phyloP scores from a whole-genome alignment of 2,888 invertebrate species.

The Ceraclea dissimilis region DNA sequence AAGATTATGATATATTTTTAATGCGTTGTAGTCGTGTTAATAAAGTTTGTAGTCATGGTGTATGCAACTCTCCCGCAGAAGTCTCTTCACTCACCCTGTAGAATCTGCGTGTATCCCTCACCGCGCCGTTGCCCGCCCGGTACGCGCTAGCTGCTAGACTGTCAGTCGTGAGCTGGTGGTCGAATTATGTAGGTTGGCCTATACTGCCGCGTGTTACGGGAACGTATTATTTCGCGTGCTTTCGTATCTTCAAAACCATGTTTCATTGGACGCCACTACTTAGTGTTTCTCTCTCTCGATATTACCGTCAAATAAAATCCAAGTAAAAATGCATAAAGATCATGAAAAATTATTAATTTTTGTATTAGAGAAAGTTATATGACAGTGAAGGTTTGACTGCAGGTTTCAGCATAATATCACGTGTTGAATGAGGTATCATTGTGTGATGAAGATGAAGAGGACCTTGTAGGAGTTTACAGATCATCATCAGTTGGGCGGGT shows the following conservation, averaged over 20 bases:
- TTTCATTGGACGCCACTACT: background rate
- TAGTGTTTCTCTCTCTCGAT: background rate
- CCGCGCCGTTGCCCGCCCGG: conserved; percentile 8
- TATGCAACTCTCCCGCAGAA: conserved; percentile 11
- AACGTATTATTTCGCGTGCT: background rate
- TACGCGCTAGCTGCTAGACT: background rate
- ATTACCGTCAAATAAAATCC: background rate
- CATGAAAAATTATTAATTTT: background rate
- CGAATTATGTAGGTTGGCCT: background rate
- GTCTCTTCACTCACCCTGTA: conserved; percentile 2
- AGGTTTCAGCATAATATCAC: background rate
- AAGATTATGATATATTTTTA: no score
- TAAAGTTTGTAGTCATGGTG: background rate
- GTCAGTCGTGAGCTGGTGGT: conserved; percentile 6
- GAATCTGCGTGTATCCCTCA: conserved; percentile 4
- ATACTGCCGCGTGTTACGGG: background rate
- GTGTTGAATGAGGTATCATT: background rate
- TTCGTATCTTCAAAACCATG: background rate
- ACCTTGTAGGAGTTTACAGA: background rate
- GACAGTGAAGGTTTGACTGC: background rate
- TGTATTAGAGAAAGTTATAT: background rate
- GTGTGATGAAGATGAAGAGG: background rate
- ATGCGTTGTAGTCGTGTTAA: no score
- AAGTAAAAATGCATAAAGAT: background rate
- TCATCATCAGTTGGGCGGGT: background rate